Evolutionary conservation across 1,140 invertebrate species (phyloP).

Genomic region (Pseudomyrmex pallidus): DNA sequence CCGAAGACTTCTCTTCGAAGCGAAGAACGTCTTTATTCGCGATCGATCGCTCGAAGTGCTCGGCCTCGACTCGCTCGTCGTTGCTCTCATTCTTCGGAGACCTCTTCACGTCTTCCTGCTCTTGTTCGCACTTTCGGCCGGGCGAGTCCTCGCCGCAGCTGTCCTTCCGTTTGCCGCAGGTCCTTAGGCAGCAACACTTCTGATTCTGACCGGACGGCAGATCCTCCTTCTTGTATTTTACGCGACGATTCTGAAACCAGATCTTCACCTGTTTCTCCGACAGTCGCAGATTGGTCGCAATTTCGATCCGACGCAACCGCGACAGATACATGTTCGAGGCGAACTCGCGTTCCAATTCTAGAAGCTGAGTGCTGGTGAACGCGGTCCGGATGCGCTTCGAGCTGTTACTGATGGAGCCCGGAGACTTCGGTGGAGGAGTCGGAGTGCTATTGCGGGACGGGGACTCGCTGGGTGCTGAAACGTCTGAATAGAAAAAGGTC

Average conservation of each 20-base stretch:
- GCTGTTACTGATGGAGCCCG: conserved; percentile 85
- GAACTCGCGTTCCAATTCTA: conserved; percentile 97
- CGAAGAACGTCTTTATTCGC: neutral
- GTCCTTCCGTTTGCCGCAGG: conserved; percentile 86
- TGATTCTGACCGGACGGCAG: conserved; percentile 79
- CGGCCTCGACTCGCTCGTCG: conserved; percentile 5
- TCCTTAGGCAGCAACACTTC: conserved; percentile 86
- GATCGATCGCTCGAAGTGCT: conserved; percentile 61
- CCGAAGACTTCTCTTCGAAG: conserved; percentile 44
- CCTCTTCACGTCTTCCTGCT: conserved; percentile 51
- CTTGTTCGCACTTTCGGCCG: conserved; percentile 62
- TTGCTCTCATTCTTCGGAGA: conserved; percentile 24
- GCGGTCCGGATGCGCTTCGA: conserved; percentile 95
- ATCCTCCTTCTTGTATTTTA: conserved; percentile 96
- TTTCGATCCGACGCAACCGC: conserved; percentile 94
- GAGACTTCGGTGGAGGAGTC: conserved; percentile 85
- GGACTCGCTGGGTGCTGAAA: conserved; percentile 83
- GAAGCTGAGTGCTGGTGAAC: conserved; percentile 95
- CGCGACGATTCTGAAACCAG: conserved; percentile 96
- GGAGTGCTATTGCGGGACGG: conserved; percentile 86
- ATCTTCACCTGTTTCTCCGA: conserved; percentile 98
- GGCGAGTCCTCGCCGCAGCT: conserved; percentile 78
- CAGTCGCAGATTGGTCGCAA: conserved; percentile 93
- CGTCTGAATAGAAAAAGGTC: conserved; percentile 74
- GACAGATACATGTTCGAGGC: conserved; percentile 96